Percentiles rank a stretch among this genome's conserved stretches.
These are phyloP conservation scores for Liodrosophila aerea DNA, from an alignment of 2,888 invertebrate genomes.

Conservation along the genomic window DNA sequence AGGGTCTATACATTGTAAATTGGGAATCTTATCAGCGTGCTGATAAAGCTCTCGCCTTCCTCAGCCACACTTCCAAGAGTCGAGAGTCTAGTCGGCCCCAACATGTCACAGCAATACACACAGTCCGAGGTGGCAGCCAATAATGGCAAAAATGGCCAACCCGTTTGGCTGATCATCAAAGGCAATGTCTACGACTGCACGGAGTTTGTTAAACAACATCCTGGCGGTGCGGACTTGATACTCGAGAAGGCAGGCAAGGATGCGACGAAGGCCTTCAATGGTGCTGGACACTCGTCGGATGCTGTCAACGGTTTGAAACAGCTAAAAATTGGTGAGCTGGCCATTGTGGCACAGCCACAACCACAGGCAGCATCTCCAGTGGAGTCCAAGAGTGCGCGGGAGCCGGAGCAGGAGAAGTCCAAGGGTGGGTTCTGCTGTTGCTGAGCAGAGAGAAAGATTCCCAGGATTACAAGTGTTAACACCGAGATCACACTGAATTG, in stretches of 20 bases:
- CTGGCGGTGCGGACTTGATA: slow-evolving; percentile 86
- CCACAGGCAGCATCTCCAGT: not conserved
- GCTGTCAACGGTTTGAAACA: slow-evolving; percentile 85
- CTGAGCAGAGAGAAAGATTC: slow-evolving; percentile 2
- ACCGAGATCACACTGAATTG: too few relatives aligned
- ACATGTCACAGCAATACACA: slow-evolving; percentile 74
- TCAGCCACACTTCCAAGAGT: not conserved
- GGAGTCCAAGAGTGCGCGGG: not conserved
- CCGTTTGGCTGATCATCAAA: slow-evolving; percentile 86
- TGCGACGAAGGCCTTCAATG: slow-evolving; percentile 86
- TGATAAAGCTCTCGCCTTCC: slow-evolving; percentile 3
- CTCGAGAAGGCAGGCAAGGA: slow-evolving; percentile 87
- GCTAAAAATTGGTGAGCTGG: slow-evolving; percentile 87
- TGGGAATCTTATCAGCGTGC: slow-evolving; percentile 25
- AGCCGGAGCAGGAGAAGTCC: slow-evolving; percentile 22
- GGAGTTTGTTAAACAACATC: slow-evolving; percentile 86
- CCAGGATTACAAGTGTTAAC: too few relatives aligned
- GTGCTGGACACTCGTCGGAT: slow-evolving; percentile 87
- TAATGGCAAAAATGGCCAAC: slow-evolving; percentile 84
- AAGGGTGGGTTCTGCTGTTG: slow-evolving; percentile 47
- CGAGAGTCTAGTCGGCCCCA: not conserved
- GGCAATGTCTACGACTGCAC: slow-evolving; percentile 88
- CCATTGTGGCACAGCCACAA: slow-evolving; percentile 53
- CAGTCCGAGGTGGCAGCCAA: slow-evolving; percentile 85
- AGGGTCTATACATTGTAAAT: slow-evolving; percentile 20